phyloP scores from a whole-genome alignment of 1,140 invertebrate species.

The Drosophila willistoni region DNA sequence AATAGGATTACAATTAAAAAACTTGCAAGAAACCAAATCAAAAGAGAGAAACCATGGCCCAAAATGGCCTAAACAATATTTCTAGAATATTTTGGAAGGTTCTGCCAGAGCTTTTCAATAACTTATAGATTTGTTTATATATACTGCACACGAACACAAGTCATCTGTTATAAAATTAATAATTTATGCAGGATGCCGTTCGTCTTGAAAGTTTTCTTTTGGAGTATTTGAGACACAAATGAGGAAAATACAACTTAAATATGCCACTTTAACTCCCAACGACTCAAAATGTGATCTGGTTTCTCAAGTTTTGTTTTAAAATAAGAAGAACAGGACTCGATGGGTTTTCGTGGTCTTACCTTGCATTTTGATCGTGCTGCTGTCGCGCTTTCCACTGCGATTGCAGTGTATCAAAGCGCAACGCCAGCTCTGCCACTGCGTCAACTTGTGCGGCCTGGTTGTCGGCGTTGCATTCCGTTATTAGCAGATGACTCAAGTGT shows the following conservation, averaged over 20 bases:
- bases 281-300: neutral
- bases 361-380: slow-evolving; percentile 82
- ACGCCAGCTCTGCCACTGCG: slow-evolving; percentile 87
- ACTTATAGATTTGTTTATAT: neutral
- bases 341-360: slow-evolving; percentile 48
- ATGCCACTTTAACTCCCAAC: slow-evolving; percentile 55
- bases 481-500: slow-evolving; percentile 89
- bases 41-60: neutral
- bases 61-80: too few relatives aligned
- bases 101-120: too few relatives aligned
- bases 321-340: neutral
- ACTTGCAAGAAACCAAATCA: slow-evolving; percentile 1
- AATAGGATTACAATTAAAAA: slow-evolving; percentile 38
- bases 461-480: slow-evolving; percentile 89
- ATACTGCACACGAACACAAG: slow-evolving; percentile 41
- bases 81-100: too few relatives aligned
- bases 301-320: slow-evolving; percentile 40
- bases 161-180: slow-evolving; percentile 48
- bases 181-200: slow-evolving; percentile 50
- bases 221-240: slow-evolving; percentile 52
- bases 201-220: slow-evolving; percentile 24
- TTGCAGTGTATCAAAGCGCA: slow-evolving; percentile 88
- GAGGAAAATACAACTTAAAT: neutral
- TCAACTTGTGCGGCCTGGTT: slow-evolving; percentile 87
- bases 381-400: slow-evolving; percentile 88